Conservation (phyloP, 2,113 vertebrate species). For the Bostrychus sinensis region DNA sequence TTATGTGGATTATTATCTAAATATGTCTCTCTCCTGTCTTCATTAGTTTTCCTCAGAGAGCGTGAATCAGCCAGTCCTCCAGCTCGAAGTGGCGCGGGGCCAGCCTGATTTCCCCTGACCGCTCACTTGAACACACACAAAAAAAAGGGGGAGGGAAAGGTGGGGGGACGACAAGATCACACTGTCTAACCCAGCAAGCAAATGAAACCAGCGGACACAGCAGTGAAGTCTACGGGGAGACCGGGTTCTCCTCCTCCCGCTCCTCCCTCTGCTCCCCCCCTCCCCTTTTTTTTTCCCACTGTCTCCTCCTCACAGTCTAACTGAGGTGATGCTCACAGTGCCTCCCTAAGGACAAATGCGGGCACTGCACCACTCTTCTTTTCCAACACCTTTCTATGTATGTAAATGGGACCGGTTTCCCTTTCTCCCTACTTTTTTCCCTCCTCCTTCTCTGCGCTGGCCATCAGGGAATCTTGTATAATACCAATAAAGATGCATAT, state of each 20-base stretch:
- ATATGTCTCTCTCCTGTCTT: not conserved
- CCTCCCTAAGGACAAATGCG: conserved; percentile 63
- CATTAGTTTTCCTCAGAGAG: conserved; percentile 23
- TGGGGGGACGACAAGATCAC: conserved; percentile 34
- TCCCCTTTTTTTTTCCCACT: conserved; percentile 21
- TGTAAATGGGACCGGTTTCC: conserved; percentile 39
- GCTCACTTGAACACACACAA: conserved; percentile 44
- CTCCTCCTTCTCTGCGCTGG: conserved; percentile 64
- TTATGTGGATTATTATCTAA: not conserved
- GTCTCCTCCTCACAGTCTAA: conserved; percentile 33
- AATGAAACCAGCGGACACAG: conserved; percentile 42
- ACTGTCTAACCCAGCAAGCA: conserved; percentile 52
- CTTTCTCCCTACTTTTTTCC: not conserved
- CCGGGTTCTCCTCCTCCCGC: conserved; percentile 17
- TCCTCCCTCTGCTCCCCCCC: conserved; percentile 29
- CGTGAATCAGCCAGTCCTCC: conserved; percentile 22
- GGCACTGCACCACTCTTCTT: conserved; percentile 43
- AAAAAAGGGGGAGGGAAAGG: conserved; percentile 39
- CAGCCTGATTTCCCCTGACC: conserved; percentile 40
- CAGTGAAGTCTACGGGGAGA: conserved; percentile 19
- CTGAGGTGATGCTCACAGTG: conserved; percentile 47
- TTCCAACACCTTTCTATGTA: conserved; percentile 41
- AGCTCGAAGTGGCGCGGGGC: conserved; percentile 34
- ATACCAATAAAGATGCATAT: conserved; percentile 57
- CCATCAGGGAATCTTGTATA: conserved; percentile 78